These are phyloP conservation scores for Eira barbara DNA, from an alignment of 2,113 vertebrate species.

Conservation along the genomic window DNA sequence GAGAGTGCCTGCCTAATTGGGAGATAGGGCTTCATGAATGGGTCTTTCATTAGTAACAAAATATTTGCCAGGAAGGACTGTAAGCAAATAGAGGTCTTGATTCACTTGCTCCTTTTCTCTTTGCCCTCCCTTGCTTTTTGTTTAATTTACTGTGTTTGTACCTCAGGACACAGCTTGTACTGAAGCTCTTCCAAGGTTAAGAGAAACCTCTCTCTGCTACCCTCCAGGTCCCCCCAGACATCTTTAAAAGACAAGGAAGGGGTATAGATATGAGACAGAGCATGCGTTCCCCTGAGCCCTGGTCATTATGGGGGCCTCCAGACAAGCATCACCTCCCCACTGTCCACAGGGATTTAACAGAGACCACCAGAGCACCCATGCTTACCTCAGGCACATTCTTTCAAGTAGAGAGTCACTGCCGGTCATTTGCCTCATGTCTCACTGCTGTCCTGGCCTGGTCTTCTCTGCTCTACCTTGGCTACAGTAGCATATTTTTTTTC, in stretches of 20 bases:
- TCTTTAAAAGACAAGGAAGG: slow-evolving; percentile 12
- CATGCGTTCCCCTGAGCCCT: not conserved
- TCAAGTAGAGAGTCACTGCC: slow-evolving; percentile 15
- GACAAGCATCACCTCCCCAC: not conserved
- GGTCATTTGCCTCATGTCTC: slow-evolving; percentile 14
- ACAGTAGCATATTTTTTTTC: not conserved
- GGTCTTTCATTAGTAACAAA: slow-evolving; percentile 62
- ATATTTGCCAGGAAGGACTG: slow-evolving; percentile 35
- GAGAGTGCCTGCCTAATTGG: not conserved
- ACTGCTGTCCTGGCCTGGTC: slow-evolving; percentile 43
- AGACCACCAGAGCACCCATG: not conserved
- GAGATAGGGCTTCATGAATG: slow-evolving; percentile 52
- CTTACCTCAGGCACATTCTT: slow-evolving; percentile 51
- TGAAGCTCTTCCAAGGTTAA: slow-evolving; percentile 55
- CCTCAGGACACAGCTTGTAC: slow-evolving; percentile 6
- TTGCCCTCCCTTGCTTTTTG: slow-evolving; percentile 25
- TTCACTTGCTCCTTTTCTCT: slow-evolving; percentile 64
- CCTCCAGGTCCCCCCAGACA: not conserved
- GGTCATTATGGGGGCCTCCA: not conserved
- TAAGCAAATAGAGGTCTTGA: slow-evolving; percentile 58
- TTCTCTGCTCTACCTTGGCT: slow-evolving; percentile 6
- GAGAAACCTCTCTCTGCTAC: slow-evolving; percentile 24
- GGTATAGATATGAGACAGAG: slow-evolving; percentile 11
- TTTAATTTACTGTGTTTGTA: slow-evolving; percentile 73
- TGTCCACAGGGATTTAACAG: slow-evolving; percentile 1